These are phyloP conservation scores for Cataglyphis rosenhaueri DNA, from an alignment of 2,888 invertebrate genomes.

Conservation along the genomic window DNA sequence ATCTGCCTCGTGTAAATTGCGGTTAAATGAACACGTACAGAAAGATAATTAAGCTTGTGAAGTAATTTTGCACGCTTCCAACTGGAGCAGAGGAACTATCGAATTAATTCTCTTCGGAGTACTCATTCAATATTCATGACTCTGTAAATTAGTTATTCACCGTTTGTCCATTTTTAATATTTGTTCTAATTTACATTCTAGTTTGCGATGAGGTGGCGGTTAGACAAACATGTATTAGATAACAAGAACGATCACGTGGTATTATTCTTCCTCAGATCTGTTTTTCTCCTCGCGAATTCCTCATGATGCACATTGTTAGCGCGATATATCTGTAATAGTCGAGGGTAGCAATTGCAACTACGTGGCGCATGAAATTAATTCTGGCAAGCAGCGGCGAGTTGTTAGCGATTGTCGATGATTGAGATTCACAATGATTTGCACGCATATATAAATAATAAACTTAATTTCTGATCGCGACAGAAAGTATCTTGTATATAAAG, in stretches of 20 bases:
- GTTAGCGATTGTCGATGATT: constrained; percentile 66
- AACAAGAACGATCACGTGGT: constrained; percentile 18
- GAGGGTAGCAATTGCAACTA: constrained; percentile 69
- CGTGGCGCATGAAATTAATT: constrained; percentile 71
- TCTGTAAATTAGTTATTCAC: constrained; percentile 25
- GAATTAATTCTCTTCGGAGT: constrained; percentile 28
- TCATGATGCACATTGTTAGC: constrained; percentile 29
- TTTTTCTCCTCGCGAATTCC: constrained; percentile 38
- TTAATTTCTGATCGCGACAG: not conserved
- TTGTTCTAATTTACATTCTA: constrained; percentile 21
- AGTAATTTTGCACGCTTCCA: constrained; percentile 9
- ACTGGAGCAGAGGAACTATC: constrained; percentile 7
- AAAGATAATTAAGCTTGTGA: constrained; percentile 38
- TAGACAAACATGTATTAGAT: constrained; percentile 41
- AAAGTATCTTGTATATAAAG: not conserved
- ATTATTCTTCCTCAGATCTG: constrained; percentile 6
- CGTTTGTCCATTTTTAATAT: constrained; percentile 11
- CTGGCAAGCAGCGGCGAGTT: constrained; percentile 71
- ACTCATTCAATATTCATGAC: constrained; percentile 2
- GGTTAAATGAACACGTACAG: constrained; percentile 53
- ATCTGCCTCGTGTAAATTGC: constrained; percentile 40
- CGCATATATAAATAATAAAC: constrained; percentile 7
- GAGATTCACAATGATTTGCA: constrained; percentile 33
- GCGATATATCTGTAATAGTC: constrained; percentile 28
- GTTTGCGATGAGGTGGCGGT: constrained; percentile 34